Base-by-base conservation (phyloP, 2,113 vertebrate species). In the Corynorhinus townsendii region DNA sequence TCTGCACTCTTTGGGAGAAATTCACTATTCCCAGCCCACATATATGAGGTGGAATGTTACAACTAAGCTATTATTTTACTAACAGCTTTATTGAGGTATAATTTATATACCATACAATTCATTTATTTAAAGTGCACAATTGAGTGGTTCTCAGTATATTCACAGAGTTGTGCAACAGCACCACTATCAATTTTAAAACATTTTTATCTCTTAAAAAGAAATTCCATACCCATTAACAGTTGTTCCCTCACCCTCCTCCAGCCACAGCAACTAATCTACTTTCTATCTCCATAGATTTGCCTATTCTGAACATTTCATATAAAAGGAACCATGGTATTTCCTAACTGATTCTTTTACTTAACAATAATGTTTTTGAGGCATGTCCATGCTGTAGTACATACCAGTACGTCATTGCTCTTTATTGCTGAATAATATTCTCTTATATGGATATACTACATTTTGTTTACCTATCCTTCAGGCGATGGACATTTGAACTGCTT, bases 1-100 rank as follows among this genome's bases (percentile, higher is more conserved):
- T 26, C 3, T 59, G 47, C 47, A 38, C 54, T 54, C 73, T 92
- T 64, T 56, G 66, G 52, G 89, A 94, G 84, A 47, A 93, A 89
- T 33, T 28, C 40, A 72, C 49, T 79, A 38, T 89, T 80, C 52
- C 76, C 64, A 68, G 56, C 49, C n/a, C 56, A 83, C 28, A 56
- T 22, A 43, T 54, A 30, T 49, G 26, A 56, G 47, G 64, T 33
- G 26, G 54, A 68, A 20, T n/a, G n/a, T 64, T 75, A 66, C 22
- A 49, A 92, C 5, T 43, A 49, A 87, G 38, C 77, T 79, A 20
- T 71, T 88, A 83, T 85, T 93, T 79, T 64, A 90, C 45, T 54
- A 49, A 49, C 26, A 72, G 64, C 66, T 90, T 92, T 92, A 90
- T 80, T 52, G 71, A 82, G 69, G 68, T 84, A 68, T 45, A 88